Percentiles rank a stretch among this genome's conserved stretches.
These are phyloP conservation scores for Euspilapteryx auroguttella DNA, from an alignment of 2,888 invertebrate species.

Conservation along the genomic window DNA sequence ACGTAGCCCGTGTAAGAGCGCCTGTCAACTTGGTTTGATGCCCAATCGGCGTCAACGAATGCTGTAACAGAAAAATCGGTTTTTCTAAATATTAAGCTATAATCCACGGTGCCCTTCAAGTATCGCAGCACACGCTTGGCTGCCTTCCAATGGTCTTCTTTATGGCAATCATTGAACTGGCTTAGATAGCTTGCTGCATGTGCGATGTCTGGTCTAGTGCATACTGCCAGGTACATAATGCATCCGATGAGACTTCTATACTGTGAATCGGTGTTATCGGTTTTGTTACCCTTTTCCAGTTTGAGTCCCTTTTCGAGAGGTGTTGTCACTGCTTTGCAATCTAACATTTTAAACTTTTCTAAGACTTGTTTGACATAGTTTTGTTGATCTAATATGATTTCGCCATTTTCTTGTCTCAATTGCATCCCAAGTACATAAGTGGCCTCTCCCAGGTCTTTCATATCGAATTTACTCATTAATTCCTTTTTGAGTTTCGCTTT, in stretches of 20 bases:
- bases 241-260: conserved; percentile 5
- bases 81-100: conserved; percentile 1
- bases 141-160: conserved; percentile 5
- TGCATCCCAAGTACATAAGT: not conserved
- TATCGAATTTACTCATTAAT: conserved; percentile 4
- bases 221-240: conserved; percentile 7
- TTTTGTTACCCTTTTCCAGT: not conserved
- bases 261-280: not conserved
- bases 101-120: conserved; percentile 5
- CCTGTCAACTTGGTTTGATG: conserved; percentile 3
- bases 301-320: conserved; percentile 2
- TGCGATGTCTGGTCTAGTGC: conserved; percentile 6
- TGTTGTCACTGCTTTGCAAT: conserved; percentile 3
- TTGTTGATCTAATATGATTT: conserved; percentile 1
- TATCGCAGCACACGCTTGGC: conserved; percentile 7
- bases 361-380: conserved; percentile 1
- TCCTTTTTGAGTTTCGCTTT: not conserved
- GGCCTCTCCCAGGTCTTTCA: not conserved
- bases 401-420: not conserved
- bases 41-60: conserved; percentile 7
- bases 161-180: conserved; percentile 6
- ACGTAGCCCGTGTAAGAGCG: conserved; percentile 7
- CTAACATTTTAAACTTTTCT: conserved; percentile 3
- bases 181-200: conserved; percentile 5
- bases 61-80: not conserved